Conservation (phyloP, 53 echinoderm and acorn worm genomes). For the Mesocentrotus franciscanus region DNA sequence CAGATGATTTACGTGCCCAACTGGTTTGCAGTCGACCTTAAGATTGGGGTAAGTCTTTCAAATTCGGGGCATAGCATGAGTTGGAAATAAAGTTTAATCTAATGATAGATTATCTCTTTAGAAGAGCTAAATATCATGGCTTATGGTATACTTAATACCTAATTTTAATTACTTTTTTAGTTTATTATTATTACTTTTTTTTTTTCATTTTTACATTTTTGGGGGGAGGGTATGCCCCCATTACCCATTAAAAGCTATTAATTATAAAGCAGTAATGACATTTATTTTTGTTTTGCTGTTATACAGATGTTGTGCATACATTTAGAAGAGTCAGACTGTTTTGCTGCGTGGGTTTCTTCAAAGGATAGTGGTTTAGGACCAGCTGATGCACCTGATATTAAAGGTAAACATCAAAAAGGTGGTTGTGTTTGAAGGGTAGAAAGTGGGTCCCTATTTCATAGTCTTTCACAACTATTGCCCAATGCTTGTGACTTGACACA, state of each 20-base stretch:
- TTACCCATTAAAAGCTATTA: background rate
- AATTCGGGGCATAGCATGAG: background rate
- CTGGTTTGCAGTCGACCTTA: constrained; percentile 97
- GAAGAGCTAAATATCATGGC: no score
- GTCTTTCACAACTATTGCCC: background rate
- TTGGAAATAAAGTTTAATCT: no score
- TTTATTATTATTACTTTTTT: no score
- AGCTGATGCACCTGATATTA: constrained; percentile 87
- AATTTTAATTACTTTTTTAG: no score
- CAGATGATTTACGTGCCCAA: constrained; percentile 95
- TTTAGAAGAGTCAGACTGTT: constrained; percentile 92
- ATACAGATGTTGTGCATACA: constrained; percentile 96
- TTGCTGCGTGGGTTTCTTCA: constrained; percentile 97
- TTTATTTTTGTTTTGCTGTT: background rate
- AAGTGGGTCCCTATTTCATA: background rate
- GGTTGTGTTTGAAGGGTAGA: no score
- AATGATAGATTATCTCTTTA: no score
- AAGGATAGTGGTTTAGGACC: constrained; percentile 90
- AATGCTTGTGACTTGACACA: no score
- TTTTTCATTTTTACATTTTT: no score
- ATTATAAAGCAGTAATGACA: background rate
- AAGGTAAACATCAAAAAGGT: constrained; percentile 70
- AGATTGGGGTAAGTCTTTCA: constrained; percentile 87
- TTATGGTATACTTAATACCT: no score
- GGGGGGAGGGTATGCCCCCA: no score